phyloP scores from a whole-genome alignment of 1,140 invertebrate genomes.

The Adelges cooleyi region DNA sequence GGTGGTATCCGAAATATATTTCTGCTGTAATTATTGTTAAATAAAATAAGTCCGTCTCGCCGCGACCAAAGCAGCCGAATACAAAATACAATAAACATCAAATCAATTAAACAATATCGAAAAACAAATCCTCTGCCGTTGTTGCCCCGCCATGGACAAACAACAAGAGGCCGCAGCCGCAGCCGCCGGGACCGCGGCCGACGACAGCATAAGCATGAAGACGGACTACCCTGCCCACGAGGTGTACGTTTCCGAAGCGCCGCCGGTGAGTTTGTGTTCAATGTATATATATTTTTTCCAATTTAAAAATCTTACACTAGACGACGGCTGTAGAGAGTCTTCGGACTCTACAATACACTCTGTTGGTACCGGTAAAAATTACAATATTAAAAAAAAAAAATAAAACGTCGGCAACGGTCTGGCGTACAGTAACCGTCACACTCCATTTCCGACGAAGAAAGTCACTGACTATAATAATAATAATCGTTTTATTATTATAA shows the following conservation, averaged over 20 bases:
- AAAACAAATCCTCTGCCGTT: neutral
- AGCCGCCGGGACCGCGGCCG: slow-evolving; percentile 29
- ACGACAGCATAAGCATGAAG: slow-evolving; percentile 30
- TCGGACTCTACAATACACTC: too few relatives aligned
- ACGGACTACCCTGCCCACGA: slow-evolving; percentile 34
- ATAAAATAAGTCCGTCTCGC: neutral
- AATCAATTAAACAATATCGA: neutral
- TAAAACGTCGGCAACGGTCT: neutral
- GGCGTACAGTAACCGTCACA: neutral
- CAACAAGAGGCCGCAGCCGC: slow-evolving; percentile 31
- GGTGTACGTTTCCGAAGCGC: slow-evolving; percentile 33
- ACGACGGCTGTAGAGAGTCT: too few relatives aligned
- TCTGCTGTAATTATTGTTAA: neutral
- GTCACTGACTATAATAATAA: too few relatives aligned
- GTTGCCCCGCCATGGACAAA: slow-evolving; percentile 32
- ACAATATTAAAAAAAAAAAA: too few relatives aligned
- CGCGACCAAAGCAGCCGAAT: neutral
- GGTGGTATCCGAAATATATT: neutral
- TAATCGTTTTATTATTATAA: too few relatives aligned
- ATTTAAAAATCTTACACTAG: too few relatives aligned
- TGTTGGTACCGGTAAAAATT: too few relatives aligned
- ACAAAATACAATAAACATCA: neutral
- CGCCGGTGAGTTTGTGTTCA: slow-evolving; percentile 31
- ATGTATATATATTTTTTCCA: too few relatives aligned
- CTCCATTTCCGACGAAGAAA: slow-evolving; percentile 1